phyloP scores from a whole-genome alignment of 2,113 vertebrate genomes.

The Chelonoidis abingdonii region DNA sequence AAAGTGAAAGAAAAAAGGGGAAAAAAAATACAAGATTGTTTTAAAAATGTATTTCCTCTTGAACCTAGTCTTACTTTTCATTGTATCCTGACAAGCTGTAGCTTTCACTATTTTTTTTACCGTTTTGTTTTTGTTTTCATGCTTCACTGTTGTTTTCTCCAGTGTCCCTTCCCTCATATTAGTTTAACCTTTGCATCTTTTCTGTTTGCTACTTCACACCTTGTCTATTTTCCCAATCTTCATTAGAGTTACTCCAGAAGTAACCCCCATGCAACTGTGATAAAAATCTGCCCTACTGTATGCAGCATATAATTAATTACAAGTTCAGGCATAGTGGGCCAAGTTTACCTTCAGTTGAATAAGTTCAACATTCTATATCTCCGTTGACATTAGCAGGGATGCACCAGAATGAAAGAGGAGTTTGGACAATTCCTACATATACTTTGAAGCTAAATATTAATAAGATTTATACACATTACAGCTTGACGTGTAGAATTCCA shows the following conservation, averaged over 20 bases:
- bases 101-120: not conserved
- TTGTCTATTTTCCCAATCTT: not conserved
- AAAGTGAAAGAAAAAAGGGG: not conserved
- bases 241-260: not conserved
- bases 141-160: rapidly evolving
- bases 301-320: not conserved
- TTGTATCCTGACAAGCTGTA: not conserved
- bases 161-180: rapidly evolving
- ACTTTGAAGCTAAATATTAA: not conserved
- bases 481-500: not conserved
- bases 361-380: not conserved
- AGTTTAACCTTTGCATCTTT: not conserved
- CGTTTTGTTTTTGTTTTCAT: not conserved
- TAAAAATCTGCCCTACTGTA: not conserved
- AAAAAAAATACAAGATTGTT: rapidly evolving
- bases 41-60: not conserved
- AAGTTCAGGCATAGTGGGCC: not conserved
- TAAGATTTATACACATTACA: not conserved
- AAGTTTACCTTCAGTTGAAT: not conserved
- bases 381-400: not conserved
- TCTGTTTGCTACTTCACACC: not conserved
- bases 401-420: not conserved
- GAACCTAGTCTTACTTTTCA: not conserved
- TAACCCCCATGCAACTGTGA: not conserved
- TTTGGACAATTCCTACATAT: not conserved